Percentiles rank a stretch among this genome's conserved stretches.
Conservation (phyloP, 2,113 vertebrate genomes). For the Melanerpes aurifrons region DNA sequence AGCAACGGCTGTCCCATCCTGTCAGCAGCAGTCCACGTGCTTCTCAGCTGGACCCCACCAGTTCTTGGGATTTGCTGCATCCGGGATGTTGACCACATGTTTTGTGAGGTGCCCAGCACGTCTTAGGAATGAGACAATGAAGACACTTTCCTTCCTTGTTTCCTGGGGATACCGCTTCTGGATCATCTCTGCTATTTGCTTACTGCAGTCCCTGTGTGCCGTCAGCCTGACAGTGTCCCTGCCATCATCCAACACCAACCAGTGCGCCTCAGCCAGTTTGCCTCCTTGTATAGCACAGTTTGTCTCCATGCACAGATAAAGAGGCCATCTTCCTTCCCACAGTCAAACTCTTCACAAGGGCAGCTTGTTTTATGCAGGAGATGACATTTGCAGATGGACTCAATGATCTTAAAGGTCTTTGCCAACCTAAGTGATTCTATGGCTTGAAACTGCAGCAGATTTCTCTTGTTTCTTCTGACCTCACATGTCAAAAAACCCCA, state of each 20-base stretch:
- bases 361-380: neutral
- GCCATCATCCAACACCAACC: neutral
- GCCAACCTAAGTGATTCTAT: neutral
- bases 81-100: constrained; percentile 19
- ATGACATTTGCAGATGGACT: neutral
- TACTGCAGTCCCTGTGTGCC: neutral
- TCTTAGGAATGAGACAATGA: constrained; percentile 12
- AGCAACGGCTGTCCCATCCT: neutral
- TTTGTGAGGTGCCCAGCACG: constrained; percentile 26
- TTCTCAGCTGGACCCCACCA: constrained; percentile 43
- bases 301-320: neutral
- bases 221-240: neutral
- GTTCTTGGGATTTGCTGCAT: neutral
- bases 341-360: neutral
- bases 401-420: neutral
- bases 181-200: neutral
- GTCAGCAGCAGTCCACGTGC: constrained; percentile 34
- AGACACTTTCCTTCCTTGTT: neutral
- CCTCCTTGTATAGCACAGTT: neutral
- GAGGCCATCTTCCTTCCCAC: neutral
- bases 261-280: neutral
- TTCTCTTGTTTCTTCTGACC: neutral
- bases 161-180: neutral
- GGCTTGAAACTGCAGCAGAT: neutral
- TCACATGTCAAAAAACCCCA: neutral